Percentiles rank a stretch among this genome's conserved stretches.
Evolutionary conservation across 2,888 invertebrate genomes (phyloP).

Genomic region (Labia minor): DNA sequence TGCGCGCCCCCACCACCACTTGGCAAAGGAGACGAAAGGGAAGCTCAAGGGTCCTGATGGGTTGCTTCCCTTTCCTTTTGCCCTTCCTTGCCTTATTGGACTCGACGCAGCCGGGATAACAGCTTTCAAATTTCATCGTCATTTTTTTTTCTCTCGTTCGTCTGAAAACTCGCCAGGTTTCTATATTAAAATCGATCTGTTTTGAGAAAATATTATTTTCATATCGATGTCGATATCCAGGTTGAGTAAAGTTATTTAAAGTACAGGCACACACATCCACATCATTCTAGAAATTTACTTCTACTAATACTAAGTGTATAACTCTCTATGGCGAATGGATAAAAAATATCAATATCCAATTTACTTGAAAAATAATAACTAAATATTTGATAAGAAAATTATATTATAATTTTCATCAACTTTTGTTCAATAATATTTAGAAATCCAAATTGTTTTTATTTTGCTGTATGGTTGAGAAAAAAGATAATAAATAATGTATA

Average conservation of each 20-base stretch:
- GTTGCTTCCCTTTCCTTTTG: background rate
- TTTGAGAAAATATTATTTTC: conserved; percentile 9
- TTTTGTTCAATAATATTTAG: too few relatives aligned
- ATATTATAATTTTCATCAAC: too few relatives aligned
- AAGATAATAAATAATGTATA: too few relatives aligned
- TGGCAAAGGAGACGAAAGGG: background rate
- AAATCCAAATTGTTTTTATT: too few relatives aligned
- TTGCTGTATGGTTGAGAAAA: too few relatives aligned
- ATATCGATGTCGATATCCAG: background rate
- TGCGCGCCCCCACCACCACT: background rate
- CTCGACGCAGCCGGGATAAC: conserved; percentile 23
- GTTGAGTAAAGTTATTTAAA: background rate
- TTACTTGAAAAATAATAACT: too few relatives aligned
- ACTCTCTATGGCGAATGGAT: too few relatives aligned
- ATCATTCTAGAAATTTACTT: too few relatives aligned
- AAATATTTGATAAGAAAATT: too few relatives aligned
- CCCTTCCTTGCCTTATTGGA: conserved; percentile 22
- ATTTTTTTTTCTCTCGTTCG: background rate
- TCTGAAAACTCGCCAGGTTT: background rate
- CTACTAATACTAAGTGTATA: too few relatives aligned
- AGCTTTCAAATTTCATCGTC: conserved; percentile 26
- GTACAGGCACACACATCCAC: too few relatives aligned
- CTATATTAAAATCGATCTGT: conserved; percentile 2
- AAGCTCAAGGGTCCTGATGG: background rate
- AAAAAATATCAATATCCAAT: too few relatives aligned